These are phyloP conservation scores for Spongia lamella DNA, from an alignment of 37 sponge, comb jelly and placozoan species.

Conservation along the genomic window DNA sequence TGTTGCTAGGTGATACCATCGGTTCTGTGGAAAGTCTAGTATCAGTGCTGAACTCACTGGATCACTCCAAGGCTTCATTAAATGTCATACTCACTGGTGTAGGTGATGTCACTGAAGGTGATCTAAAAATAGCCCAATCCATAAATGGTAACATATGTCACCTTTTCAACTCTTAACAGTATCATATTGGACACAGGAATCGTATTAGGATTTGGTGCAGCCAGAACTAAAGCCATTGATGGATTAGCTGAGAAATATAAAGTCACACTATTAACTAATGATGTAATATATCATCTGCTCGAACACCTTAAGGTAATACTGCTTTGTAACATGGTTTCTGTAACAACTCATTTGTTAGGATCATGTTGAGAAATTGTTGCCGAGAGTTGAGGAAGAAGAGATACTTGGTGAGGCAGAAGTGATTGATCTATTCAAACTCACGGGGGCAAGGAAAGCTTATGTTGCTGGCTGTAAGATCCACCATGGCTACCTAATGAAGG, in stretches of 20 bases:
- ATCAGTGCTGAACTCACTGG: slow-evolving; percentile 23
- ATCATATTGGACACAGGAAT: slow-evolving; percentile 24
- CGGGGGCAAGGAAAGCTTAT: slow-evolving; percentile 29
- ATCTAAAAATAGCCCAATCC: slow-evolving; percentile 67
- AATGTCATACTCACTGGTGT: slow-evolving; percentile 68
- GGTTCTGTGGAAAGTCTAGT: slow-evolving; percentile 74
- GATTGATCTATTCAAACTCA: slow-evolving; percentile 61
- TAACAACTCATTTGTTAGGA: slow-evolving; percentile 24
- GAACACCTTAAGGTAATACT: slow-evolving; percentile 66
- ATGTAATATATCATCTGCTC: slow-evolving; percentile 77
- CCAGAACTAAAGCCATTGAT: slow-evolving; percentile 8
- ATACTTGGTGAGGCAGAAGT: slow-evolving; percentile 77
- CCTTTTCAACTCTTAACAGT: neutral
- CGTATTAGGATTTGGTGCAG: slow-evolving; percentile 66
- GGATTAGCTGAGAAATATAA: slow-evolving; percentile 25
- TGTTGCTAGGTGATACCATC: slow-evolving; percentile 56
- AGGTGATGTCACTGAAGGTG: slow-evolving; percentile 61
- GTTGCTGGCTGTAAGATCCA: slow-evolving; percentile 79
- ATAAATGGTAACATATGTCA: slow-evolving; percentile 39
- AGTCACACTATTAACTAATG: slow-evolving; percentile 50
- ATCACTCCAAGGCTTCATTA: slow-evolving; percentile 2
- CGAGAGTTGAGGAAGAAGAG: slow-evolving; percentile 56
- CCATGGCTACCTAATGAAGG: slow-evolving; percentile 44
- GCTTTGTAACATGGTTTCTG: neutral
- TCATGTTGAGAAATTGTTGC: slow-evolving; percentile 41